Evolutionary conservation across 2,797 vertebrate species (phyloP), one percentile per base, ranked within the genome.

Genomic region (Brotula barbata): DNA sequence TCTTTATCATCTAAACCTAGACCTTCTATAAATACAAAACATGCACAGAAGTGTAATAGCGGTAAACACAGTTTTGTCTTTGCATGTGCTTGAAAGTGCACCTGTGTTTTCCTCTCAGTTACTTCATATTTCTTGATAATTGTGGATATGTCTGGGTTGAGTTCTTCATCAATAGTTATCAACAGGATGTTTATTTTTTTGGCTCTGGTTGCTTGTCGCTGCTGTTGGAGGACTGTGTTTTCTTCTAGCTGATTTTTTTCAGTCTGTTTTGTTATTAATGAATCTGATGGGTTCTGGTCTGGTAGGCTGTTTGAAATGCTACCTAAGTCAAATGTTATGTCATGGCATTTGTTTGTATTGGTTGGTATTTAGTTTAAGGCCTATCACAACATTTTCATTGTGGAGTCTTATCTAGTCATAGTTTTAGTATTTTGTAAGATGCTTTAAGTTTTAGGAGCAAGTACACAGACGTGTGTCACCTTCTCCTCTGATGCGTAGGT

Each of bases 111-210:
- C 64, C 50, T 39, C 16, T 41, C 5, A 4, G 25, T 28, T 28
- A 28, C 25, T 8, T 28, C 25, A 12, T 50, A 59, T 48, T 67
- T 70, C n/a, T 43, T 47, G 57, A 19, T 70, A 41, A 48, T 56
- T 71, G 61, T 59, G 51, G 42, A 67, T 71, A 65, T 58, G 45
- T 64, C 20, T 46, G 47, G 50, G 61, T 60, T 67, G 68, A 73
- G 51, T 64, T 68, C 21, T 68, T 31, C 16, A 15, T 14, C 49
- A 68, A 52, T 65, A 47, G 43, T 42, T 47, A 6, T 33, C 8
- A 21, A 11, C 45, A 47, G 28, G 33, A 13, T 68, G 23, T n/a
- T n/a, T n/a, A n/a, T 40, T 14, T 56, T 65, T 41, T 49, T 34
- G 54, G 42, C 36, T 45, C 39, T 54, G 25, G 34, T 15, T 41